These are phyloP conservation scores for Apaloderma vittatum DNA, from an alignment of 2,113 vertebrate genomes.

Conservation along the genomic window DNA sequence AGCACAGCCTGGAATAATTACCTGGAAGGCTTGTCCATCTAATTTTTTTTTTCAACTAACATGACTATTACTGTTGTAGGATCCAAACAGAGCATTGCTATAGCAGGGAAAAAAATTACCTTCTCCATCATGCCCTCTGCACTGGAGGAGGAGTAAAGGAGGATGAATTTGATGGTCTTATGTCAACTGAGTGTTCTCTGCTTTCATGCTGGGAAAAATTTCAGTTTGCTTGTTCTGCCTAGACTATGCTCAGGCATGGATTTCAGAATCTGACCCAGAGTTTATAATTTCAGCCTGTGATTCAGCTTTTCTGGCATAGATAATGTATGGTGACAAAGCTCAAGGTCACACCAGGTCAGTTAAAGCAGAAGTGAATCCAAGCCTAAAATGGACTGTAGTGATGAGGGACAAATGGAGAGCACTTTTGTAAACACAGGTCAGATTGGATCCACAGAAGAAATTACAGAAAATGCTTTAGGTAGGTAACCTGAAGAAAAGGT, in stretches of 20 bases:
- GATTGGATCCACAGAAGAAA: not conserved
- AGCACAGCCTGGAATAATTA: not conserved
- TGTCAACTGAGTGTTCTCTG: not conserved
- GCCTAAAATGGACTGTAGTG: not conserved
- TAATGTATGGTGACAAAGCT: not conserved
- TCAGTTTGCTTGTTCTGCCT: not conserved
- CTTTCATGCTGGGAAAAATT: slow-evolving; percentile 3
- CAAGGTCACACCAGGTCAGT: not conserved
- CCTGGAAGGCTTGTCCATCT: not conserved
- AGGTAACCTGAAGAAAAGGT: not conserved
- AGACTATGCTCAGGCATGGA: not conserved
- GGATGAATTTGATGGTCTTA: not conserved
- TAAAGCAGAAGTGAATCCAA: not conserved
- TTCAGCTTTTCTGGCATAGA: slow-evolving; percentile 44
- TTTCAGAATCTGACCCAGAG: slow-evolving; percentile 6
- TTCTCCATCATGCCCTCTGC: not conserved
- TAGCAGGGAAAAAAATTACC: not conserved
- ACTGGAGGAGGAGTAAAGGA: not conserved
- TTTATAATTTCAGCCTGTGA: not conserved
- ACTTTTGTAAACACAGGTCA: not conserved
- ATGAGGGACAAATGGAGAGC: not conserved
- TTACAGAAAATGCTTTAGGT: not conserved
- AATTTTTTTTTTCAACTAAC: not conserved
- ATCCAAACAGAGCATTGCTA: not conserved
- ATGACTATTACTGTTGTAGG: not conserved